phyloP scores from a whole-genome alignment of 1,140 invertebrate species.

The Diplogasteroides magnus region DNA sequence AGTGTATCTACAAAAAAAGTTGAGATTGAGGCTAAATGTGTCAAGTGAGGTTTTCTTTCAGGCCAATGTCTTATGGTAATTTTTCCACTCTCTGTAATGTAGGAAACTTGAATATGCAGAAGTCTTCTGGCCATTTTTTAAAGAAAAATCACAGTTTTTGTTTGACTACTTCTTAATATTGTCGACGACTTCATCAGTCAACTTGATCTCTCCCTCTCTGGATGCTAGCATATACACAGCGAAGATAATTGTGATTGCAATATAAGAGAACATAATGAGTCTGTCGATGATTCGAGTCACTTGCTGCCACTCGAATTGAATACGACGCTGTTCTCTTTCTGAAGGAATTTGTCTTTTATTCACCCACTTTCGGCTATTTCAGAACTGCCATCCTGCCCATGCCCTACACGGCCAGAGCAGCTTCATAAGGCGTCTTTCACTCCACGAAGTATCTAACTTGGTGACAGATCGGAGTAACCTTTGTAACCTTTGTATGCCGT shows the following conservation, averaged over 20 bases:
- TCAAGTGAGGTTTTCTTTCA: too few relatives aligned
- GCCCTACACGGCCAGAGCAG: too few relatives aligned
- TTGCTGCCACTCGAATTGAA: conserved; percentile 43
- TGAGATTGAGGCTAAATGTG: too few relatives aligned
- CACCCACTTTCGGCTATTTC: too few relatives aligned
- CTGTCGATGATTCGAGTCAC: conserved; percentile 44
- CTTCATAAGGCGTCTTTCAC: too few relatives aligned
- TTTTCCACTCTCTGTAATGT: not conserved
- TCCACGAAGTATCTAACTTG: too few relatives aligned
- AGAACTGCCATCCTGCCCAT: too few relatives aligned
- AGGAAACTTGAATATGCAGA: not conserved
- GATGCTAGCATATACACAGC: conserved; percentile 40
- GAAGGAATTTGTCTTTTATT: conserved; percentile 8
- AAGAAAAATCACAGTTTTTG: not conserved
- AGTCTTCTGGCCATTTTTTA: not conserved
- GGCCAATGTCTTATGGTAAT: conserved; percentile 16
- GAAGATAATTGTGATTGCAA: conserved; percentile 40
- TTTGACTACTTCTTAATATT: conserved; percentile 11
- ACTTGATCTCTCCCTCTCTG: conserved; percentile 33
- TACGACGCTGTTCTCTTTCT: conserved; percentile 39
- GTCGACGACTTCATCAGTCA: conserved; percentile 47
- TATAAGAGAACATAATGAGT: conserved; percentile 45
- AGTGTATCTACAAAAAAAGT: too few relatives aligned
- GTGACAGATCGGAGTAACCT: too few relatives aligned
- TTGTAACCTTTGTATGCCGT: too few relatives aligned